Evolutionary conservation across 2,888 invertebrate species (phyloP).

Genomic region (Zaprionus lineosus): DNA sequence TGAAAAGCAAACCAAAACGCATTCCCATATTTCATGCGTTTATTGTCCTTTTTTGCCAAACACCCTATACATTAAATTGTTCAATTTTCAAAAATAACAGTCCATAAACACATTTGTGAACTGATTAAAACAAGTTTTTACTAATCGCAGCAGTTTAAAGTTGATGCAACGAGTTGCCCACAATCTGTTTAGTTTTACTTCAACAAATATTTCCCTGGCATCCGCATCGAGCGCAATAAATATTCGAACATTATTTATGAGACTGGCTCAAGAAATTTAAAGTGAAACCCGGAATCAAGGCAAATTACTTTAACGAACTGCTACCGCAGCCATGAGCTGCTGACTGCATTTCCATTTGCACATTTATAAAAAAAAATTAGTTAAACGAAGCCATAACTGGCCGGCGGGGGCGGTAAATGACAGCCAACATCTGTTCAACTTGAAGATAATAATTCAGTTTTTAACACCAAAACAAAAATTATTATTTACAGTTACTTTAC

Average conservation of each 20-base stretch:
- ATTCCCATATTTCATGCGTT: too few relatives aligned
- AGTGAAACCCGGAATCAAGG: conserved; percentile 48
- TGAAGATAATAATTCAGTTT: too few relatives aligned
- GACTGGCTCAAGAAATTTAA: conserved; percentile 12
- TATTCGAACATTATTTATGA: conserved; percentile 23
- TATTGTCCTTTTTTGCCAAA: too few relatives aligned
- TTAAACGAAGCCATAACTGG: too few relatives aligned
- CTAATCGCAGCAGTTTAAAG: conserved; percentile 37
- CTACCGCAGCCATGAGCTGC: conserved; percentile 3
- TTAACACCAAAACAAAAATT: too few relatives aligned
- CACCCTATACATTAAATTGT: too few relatives aligned
- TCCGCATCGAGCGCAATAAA: background rate
- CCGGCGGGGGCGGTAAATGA: too few relatives aligned
- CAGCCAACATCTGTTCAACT: too few relatives aligned
- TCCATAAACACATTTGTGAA: background rate
- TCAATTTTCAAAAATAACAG: background rate
- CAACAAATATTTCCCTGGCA: conserved; percentile 10
- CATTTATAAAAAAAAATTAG: too few relatives aligned
- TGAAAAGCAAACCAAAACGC: too few relatives aligned
- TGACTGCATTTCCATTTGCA: background rate
- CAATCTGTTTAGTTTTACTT: conserved; percentile 17
- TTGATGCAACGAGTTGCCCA: conserved; percentile 34
- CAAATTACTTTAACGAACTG: conserved; percentile 28
- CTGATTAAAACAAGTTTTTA: conserved; percentile 39
- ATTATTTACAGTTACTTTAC: too few relatives aligned